These are phyloP conservation scores for Nipponacmea schrenckii DNA, from an alignment of 2,888 invertebrate species.

Conservation along the genomic window DNA sequence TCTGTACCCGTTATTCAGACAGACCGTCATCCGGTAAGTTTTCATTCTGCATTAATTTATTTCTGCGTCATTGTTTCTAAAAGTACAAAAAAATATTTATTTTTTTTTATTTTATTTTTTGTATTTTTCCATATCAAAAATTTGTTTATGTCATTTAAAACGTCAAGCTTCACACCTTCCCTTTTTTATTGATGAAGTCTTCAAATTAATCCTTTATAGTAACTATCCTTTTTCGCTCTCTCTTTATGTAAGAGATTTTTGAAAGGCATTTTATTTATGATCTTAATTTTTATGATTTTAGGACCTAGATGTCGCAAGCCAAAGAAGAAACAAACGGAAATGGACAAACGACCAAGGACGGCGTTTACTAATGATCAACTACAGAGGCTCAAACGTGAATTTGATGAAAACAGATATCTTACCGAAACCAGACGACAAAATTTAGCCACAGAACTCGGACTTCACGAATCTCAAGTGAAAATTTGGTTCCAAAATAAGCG, in stretches of 20 bases:
- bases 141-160: no score
- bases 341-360: constrained; percentile 86
- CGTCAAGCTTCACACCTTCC: no score
- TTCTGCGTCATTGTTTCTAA: no score
- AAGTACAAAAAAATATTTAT: no score
- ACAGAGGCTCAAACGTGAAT: constrained; percentile 86
- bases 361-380: constrained; percentile 92
- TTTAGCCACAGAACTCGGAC: constrained; percentile 87
- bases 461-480: constrained; percentile 96
- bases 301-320: constrained; percentile 54
- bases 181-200: no score
- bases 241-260: no score
- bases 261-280: background rate
- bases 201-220: no score
- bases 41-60: background rate
- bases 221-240: no score
- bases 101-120: no score
- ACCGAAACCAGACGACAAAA: constrained; percentile 91
- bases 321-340: constrained; percentile 29
- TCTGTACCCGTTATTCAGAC: constrained; percentile 87
- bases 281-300: constrained; percentile 17
- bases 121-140: no score
- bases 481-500: constrained; percentile 98
- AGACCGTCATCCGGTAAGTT: constrained; percentile 71
- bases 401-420: constrained; percentile 77